A percentile compares a stretch with the other conserved stretches of the same genome.
Conservation (phyloP, 2,888 invertebrate species). For the Zeuzera pyrina region DNA sequence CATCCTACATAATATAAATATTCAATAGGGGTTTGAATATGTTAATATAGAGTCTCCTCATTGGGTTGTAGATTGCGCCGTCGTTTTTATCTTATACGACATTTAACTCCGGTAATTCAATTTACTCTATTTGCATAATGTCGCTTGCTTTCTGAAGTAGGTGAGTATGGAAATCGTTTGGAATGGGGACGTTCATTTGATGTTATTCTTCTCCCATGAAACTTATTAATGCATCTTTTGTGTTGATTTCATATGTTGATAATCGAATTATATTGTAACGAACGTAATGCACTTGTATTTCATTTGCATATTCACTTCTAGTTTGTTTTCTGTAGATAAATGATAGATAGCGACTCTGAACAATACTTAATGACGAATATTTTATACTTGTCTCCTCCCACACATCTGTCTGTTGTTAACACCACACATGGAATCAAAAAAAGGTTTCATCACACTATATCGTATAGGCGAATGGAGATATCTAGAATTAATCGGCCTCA, state of each 20-base stretch:
- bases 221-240: background rate
- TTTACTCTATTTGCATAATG: constrained; percentile 72
- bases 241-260: background rate
- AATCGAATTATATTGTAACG: too few species aligned
- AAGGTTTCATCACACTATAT: constrained; percentile 66
- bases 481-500: constrained; percentile 70
- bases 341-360: constrained; percentile 17
- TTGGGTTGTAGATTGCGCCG: constrained; percentile 69
- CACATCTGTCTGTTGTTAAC: constrained; percentile 42
- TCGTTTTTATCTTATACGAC: constrained; percentile 74
- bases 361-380: constrained; percentile 20
- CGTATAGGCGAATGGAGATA: constrained; percentile 67
- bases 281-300: too few species aligned
- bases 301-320: too few species aligned
- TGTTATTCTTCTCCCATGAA: background rate
- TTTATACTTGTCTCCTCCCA: constrained; percentile 36
- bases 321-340: constrained; percentile 1
- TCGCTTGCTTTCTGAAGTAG: constrained; percentile 58
- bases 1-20: constrained; percentile 57
- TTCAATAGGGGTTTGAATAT: constrained; percentile 70
- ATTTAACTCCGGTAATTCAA: constrained; percentile 74
- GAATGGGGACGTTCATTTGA: constrained; percentile 15
- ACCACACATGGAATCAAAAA: constrained; percentile 40
- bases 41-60: constrained; percentile 66
- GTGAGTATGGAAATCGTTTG: constrained; percentile 61